Evolutionary conservation across 2,888 invertebrate species (phyloP).

Genomic region (Didymodactylos carnosus): DNA sequence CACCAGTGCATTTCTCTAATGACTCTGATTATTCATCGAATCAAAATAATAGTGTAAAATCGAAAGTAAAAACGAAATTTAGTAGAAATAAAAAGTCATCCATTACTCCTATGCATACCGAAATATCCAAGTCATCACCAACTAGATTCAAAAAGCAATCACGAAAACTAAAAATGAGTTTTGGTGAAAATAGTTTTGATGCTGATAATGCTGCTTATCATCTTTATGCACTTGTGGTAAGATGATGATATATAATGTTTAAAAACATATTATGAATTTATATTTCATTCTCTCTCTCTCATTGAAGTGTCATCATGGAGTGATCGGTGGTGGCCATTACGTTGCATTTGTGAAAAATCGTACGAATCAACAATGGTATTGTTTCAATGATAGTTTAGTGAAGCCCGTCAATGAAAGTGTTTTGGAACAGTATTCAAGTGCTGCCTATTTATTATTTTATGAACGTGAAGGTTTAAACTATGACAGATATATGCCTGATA

Average conservation of each 20-base stretch:
- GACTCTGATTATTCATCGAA: not conserved
- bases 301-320: not conserved
- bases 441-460: not conserved
- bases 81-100: not conserved
- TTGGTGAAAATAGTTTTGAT: not conserved
- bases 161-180: not conserved
- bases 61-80: not conserved
- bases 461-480: not conserved
- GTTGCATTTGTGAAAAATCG: not conserved
- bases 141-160: not conserved
- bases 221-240: not conserved
- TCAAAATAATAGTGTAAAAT: not conserved
- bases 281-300: not conserved
- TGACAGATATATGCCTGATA: not conserved
- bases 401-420: not conserved
- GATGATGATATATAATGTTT: not conserved
- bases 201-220: not conserved
- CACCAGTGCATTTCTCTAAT: not conserved
- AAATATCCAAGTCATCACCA: not conserved
- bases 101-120: not conserved
- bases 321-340: slow-evolving; percentile 23
- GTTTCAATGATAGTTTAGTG: not conserved
- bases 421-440: not conserved
- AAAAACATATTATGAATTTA: too few species aligned
- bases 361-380: not conserved